phyloP scores from a whole-genome alignment of 2,797 vertebrate genomes.

The Eutrigla gurnardus region DNA sequence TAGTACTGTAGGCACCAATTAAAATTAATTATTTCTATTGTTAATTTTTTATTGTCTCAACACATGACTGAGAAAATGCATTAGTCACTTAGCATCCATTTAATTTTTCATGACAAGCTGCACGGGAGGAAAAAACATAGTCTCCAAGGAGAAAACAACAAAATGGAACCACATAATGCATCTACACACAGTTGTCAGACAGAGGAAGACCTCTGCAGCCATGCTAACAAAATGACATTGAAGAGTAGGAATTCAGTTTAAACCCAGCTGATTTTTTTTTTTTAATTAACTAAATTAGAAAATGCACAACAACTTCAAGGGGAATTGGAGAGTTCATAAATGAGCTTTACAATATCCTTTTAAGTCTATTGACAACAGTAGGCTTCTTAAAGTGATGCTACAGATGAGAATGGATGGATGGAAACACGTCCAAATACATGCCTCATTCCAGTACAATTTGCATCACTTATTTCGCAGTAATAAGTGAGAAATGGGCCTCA shows the following conservation, averaged over 20 bases:
- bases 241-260: conserved; percentile 2
- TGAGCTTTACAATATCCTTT: background rate
- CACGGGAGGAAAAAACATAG: conserved; percentile 82
- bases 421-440: background rate
- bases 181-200: conserved; percentile 27
- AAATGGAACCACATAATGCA: conserved; percentile 53
- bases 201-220: conserved; percentile 6
- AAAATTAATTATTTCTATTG: conserved; percentile 90
- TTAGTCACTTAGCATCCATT: conserved; percentile 88
- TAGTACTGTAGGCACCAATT: conserved; percentile 89
- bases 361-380: background rate
- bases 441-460: background rate
- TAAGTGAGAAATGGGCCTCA: background rate
- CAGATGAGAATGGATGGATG: background rate
- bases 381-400: background rate
- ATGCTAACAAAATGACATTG: background rate
- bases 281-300: background rate
- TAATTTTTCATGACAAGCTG: conserved; percentile 90
- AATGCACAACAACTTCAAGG: background rate
- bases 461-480: background rate
- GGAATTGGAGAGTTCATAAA: background rate
- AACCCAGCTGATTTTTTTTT: background rate
- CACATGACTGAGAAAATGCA: conserved; percentile 88
- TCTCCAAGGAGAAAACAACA: conserved; percentile 75
- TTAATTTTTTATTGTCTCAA: conserved; percentile 93